Base-by-base conservation (phyloP, 2,113 vertebrate species). In the Coptodon rendalli region DNA sequence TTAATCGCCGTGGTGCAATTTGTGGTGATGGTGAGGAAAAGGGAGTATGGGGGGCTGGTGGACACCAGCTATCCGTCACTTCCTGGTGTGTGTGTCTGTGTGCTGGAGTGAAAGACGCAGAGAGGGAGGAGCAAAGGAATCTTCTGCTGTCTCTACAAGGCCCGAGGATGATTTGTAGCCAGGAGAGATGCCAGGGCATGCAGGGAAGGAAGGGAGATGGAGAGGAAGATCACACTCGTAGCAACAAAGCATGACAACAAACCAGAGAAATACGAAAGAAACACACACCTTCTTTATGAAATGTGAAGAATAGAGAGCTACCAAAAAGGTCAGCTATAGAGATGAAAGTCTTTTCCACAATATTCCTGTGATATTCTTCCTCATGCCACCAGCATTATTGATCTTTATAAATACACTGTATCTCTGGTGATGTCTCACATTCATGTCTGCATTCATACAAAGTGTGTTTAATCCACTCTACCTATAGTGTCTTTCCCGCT, bases 1-100 rank as follows among this genome's bases (percentile, higher is more conserved):
- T 89, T 81, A 89, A 90, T 92, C 80, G 13, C 31, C 13, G 57
- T 53, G 6, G 45, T 79, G 80, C 57, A 90, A 52, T 78, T 31
- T 78, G 73, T 50, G 73, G 73, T 50, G 45, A 13, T 6, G 27
- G 27, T 52, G 27, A 31, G 7, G 45, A 78, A 93, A 59, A 43
- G 80, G 16, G 27, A 48, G 56, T 36, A 38, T 43, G 24, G 57
- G 36, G 43, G 56, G 8, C 38, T 22, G 34, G 17, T 53, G 87
- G 86, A 85, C 53, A 80, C 78, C 88, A 90, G 86, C 87, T 84
- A 59, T 88, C 80, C 13, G 85, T 90, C 86, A 88, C 73, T 78
- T 88, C 50, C 52, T 24, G 14, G 68, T 61, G 86, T 89, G 40
- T 82, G 16, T 78, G 36, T 80, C 61, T 52, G 85, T 45, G 54